Evolutionary conservation across 2,113 vertebrate genomes (phyloP).

Genomic region (Chunga burmeisteri): DNA sequence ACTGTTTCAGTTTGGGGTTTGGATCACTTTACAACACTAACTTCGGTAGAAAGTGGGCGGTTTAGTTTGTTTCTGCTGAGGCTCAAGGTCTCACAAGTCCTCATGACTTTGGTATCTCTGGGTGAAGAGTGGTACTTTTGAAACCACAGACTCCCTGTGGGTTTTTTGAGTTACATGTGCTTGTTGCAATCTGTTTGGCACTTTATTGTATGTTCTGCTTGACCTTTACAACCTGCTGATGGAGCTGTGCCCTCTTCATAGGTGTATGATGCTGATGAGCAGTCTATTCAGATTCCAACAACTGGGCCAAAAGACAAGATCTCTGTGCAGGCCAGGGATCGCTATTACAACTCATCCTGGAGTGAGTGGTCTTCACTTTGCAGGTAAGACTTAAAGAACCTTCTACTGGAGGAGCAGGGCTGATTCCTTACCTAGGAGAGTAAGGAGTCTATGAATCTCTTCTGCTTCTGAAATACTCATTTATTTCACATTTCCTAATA

Average conservation of each 20-base stretch:
- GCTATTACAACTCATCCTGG: constrained; percentile 69
- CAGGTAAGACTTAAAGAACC: constrained; percentile 34
- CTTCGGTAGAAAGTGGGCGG: neutral
- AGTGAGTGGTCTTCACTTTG: constrained; percentile 55
- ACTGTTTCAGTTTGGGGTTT: neutral
- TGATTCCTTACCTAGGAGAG: neutral
- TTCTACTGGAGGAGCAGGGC: neutral
- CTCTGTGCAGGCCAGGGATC: constrained; percentile 61
- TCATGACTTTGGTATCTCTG: neutral
- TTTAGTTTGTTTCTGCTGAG: neutral
- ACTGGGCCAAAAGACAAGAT: neutral
- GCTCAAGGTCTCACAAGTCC: neutral
- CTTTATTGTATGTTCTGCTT: accelerated
- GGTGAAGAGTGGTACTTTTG: neutral
- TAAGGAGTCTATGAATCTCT: neutral
- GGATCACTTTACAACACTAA: neutral
- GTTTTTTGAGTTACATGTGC: neutral
- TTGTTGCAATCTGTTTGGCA: neutral
- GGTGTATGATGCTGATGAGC: neutral
- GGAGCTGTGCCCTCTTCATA: neutral
- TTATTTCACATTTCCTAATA: neutral
- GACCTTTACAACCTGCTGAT: neutral
- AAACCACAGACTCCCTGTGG: accelerated
- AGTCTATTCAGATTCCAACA: neutral
- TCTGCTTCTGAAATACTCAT: neutral